A percentile compares a stretch with the other conserved stretches of the same genome.
Evolutionary conservation across 2,113 vertebrate genomes (phyloP).

Genomic region (Passer montanus): DNA sequence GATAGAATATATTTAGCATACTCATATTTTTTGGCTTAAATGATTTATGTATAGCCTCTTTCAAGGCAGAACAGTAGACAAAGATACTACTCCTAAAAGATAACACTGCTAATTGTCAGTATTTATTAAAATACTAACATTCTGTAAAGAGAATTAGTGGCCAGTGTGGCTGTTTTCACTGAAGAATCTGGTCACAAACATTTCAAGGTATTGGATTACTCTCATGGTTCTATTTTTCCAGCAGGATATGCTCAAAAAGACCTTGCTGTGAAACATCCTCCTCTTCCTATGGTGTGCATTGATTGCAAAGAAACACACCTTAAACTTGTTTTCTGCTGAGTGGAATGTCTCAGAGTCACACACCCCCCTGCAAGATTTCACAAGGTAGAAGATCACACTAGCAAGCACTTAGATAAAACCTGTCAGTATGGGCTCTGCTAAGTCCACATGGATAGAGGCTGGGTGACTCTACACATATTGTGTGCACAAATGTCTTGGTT

Average conservation of each 20-base stretch:
- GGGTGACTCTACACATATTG: background rate
- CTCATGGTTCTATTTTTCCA: background rate
- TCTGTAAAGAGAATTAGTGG: background rate
- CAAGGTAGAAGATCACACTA: background rate
- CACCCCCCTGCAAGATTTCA: background rate
- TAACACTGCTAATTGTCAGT: background rate
- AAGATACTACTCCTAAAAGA: background rate
- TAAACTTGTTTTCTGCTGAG: background rate
- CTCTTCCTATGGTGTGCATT: accelerated
- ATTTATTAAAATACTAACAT: background rate
- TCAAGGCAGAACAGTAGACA: background rate
- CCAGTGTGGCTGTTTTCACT: background rate
- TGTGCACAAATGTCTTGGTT: background rate
- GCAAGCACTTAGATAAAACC: background rate
- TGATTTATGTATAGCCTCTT: background rate
- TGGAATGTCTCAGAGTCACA: background rate
- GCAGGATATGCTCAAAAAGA: background rate
- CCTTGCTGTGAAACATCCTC: background rate
- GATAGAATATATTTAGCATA: background rate
- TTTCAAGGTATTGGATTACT: background rate
- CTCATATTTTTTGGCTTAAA: background rate
- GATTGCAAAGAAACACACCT: background rate
- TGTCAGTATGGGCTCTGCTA: background rate
- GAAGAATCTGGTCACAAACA: background rate
- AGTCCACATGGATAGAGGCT: accelerated